Evolutionary conservation across 2,888 invertebrate genomes (phyloP), one percentile per base, ranked within the genome.

Genomic region (Emmelina monodactyla): DNA sequence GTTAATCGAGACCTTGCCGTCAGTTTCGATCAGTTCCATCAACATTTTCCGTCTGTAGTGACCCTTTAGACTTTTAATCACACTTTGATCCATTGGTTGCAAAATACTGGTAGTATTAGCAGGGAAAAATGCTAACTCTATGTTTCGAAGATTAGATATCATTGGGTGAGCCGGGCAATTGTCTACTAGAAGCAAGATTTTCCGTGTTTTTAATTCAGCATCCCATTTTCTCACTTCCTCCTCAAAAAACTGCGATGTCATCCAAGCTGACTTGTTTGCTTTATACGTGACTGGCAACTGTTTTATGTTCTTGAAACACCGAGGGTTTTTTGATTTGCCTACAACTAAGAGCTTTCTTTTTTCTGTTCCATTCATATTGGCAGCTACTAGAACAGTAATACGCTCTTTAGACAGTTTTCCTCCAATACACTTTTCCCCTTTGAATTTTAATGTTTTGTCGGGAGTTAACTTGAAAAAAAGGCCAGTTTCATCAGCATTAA

Each of bases 281-380:
- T 44, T 39, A 38, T 53, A 42, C 45, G 47, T 44, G 1, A 47
- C 49, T 37, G 54, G 54, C 37, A 55, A 44, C 4, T 42, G 41
- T 40, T 49, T 50, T 2, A 54, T 45, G 42, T 52, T 50, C 38
- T 53, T 54, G 15, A 62, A 60, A 47, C 55, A 60, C 3, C 51
- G 43, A 12, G 52, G 51, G 10, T 53, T 51, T 46, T 46, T 43
- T 19, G 49, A 45, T 49, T 56, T 56, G 32, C 53, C 55, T 38
- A 58, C 55, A 13, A 60, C 47, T 11, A 63, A 28, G 1, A 52
- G 44, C 37, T 52, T 52, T 35, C 44, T 42, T 54, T 58, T 58
- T 45, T 55, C 51, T 41, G 49, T 47, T 30, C 56, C 61, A 43
- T 37, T 43, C 46, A 52, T 53, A 43, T 58, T 59, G 4, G 50